These are phyloP conservation scores for Phortica variegata DNA, from an alignment of 1,140 invertebrate species.

Conservation along the genomic window DNA sequence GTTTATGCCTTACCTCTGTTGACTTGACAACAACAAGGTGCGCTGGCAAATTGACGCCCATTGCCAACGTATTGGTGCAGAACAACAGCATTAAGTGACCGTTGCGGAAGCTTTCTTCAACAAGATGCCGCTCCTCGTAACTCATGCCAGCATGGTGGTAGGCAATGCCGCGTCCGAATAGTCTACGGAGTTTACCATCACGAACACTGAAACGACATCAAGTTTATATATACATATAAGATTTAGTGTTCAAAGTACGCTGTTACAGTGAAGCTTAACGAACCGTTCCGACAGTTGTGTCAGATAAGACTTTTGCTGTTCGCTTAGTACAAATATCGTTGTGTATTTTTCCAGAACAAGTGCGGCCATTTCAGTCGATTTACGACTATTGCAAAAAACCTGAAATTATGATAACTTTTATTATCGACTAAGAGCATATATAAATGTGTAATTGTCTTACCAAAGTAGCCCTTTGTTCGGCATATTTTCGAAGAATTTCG, in stretches of 20 bases:
- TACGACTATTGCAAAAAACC: slow-evolving; percentile 79
- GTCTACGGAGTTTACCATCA: slow-evolving; percentile 53
- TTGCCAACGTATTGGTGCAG: slow-evolving; percentile 72
- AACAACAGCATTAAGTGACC: slow-evolving; percentile 69
- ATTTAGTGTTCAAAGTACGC: neutral
- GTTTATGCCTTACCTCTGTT: slow-evolving; percentile 55
- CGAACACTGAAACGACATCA: too few species aligned
- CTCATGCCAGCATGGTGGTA: slow-evolving; percentile 78
- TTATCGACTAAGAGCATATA: neutral
- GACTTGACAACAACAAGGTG: slow-evolving; percentile 82
- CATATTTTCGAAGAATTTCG: slow-evolving; percentile 69
- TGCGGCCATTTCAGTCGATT: slow-evolving; percentile 70
- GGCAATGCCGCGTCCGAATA: slow-evolving; percentile 66
- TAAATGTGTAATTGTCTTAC: slow-evolving; percentile 62
- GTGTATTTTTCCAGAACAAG: slow-evolving; percentile 30
- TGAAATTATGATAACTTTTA: slow-evolving; percentile 29
- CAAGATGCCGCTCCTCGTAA: slow-evolving; percentile 63
- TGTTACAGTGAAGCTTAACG: neutral
- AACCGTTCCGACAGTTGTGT: slow-evolving; percentile 1
- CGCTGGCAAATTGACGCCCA: slow-evolving; percentile 81
- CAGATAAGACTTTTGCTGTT: slow-evolving; percentile 10
- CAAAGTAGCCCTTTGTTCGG: slow-evolving; percentile 72
- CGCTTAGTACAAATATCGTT: neutral
- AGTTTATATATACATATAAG: slow-evolving; percentile 4
- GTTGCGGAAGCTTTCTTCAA: slow-evolving; percentile 67